Percentiles rank a stretch among this genome's conserved stretches.
Conservation (phyloP, 2,797 vertebrate genomes). For the Mastacembelus armatus region DNA sequence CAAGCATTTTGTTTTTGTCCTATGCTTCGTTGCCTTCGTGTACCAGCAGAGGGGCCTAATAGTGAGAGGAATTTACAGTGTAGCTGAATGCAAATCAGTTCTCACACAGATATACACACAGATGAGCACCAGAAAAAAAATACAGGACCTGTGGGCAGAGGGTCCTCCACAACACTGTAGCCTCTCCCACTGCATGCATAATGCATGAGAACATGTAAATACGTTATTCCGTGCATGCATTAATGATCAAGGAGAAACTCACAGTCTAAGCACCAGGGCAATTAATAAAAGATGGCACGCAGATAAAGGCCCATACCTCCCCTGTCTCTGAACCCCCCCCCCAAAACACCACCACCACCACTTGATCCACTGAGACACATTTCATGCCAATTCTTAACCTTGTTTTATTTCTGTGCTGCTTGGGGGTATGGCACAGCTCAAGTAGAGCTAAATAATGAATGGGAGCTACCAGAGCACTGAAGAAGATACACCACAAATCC, state of each 20-base stretch:
- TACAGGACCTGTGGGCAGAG: conserved; percentile 73
- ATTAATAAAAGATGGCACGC: conserved; percentile 84
- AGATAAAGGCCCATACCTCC: conserved; percentile 71
- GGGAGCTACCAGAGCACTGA: conserved; percentile 67
- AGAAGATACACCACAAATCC: conserved; percentile 48
- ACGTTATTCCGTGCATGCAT: conserved; percentile 82
- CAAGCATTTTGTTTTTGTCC: conserved; percentile 47
- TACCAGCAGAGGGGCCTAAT: conserved; percentile 23
- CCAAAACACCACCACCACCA: conserved; percentile 44
- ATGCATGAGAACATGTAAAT: conserved; percentile 85
- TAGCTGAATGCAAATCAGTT: conserved; percentile 65
- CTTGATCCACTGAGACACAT: conserved; percentile 76
- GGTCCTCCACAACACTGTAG: conserved; percentile 68
- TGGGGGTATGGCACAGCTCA: conserved; percentile 68
- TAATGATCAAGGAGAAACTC: conserved; percentile 82
- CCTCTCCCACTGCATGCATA: conserved; percentile 76
- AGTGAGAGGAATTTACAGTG: conserved; percentile 30
- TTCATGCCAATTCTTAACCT: conserved; percentile 80
- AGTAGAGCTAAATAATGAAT: conserved; percentile 84
- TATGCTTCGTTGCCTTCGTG: conserved; percentile 38
- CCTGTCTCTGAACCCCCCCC: conserved; percentile 35
- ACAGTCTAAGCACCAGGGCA: conserved; percentile 74
- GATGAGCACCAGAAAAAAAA: conserved; percentile 17
- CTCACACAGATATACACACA: conserved; percentile 37
- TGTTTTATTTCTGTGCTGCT: conserved; percentile 77